phyloP scores from a whole-genome alignment of 2,113 vertebrate species.

The Felis catus region DNA sequence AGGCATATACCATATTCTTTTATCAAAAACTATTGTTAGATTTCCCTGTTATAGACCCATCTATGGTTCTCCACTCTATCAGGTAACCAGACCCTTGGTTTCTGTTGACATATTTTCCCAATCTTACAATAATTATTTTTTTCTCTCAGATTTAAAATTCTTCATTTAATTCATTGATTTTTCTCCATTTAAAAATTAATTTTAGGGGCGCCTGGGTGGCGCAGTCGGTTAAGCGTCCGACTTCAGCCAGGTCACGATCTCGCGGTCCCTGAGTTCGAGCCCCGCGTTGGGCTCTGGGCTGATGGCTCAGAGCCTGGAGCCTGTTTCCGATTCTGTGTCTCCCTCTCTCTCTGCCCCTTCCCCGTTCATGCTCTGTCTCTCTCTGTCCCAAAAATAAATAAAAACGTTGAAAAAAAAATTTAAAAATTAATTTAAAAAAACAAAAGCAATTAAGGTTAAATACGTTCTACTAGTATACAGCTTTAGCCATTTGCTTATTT shows the following conservation, averaged over 20 bases:
- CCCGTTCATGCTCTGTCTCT: too few relatives aligned
- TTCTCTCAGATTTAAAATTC: conserved; percentile 9
- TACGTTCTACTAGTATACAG: background rate
- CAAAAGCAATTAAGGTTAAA: conserved; percentile 25
- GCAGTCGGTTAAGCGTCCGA: too few relatives aligned
- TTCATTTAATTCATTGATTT: conserved; percentile 10
- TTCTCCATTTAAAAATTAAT: background rate
- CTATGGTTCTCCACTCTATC: background rate
- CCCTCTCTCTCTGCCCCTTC: too few relatives aligned
- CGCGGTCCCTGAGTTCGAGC: too few relatives aligned
- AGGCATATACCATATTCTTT: background rate
- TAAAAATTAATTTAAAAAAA: background rate
- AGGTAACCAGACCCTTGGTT: background rate
- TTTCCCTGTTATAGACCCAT: background rate
- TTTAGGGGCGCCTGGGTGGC: background rate
- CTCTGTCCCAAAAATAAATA: too few relatives aligned
- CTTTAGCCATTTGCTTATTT: background rate
- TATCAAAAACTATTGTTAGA: background rate
- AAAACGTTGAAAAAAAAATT: background rate
- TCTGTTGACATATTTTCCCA: background rate
- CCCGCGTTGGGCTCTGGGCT: too few relatives aligned
- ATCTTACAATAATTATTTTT: background rate
- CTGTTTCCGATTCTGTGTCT: too few relatives aligned
- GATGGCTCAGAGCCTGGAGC: too few relatives aligned
- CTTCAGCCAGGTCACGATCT: too few relatives aligned